Percentiles rank a stretch among this genome's conserved stretches.
These are phyloP conservation scores for Volucella bombylans DNA, from an alignment of 2,888 invertebrate genomes.

Conservation along the genomic window DNA sequence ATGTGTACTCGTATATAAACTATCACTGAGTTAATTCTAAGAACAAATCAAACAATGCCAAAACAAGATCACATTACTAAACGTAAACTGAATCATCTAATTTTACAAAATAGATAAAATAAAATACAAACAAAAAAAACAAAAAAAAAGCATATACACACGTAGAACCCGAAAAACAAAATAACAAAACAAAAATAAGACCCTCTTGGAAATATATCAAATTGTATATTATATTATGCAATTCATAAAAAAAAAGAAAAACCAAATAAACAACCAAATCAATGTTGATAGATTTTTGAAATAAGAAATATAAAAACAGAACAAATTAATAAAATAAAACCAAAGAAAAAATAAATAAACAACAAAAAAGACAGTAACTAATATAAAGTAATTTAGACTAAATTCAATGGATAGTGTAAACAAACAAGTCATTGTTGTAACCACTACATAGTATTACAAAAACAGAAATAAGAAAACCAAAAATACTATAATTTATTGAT, in stretches of 20 bases:
- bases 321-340: neutral
- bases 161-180: conserved; percentile 36
- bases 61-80: conserved; percentile 53
- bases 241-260: conserved; percentile 49
- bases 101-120: conserved; percentile 54
- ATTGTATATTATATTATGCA: conserved; percentile 67
- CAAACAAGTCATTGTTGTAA: conserved; percentile 69
- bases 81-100: conserved; percentile 55
- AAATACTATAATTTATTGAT: conserved; percentile 70
- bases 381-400: conserved; percentile 44
- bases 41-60: conserved; percentile 68
- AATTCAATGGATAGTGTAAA: conserved; percentile 53
- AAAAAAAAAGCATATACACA: conserved; percentile 57
- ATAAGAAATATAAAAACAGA: conserved; percentile 10
- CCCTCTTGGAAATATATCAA: conserved; percentile 52
- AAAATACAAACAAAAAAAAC: conserved; percentile 33
- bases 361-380: conserved; percentile 52
- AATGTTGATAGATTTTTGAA: conserved; percentile 38
- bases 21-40: conserved; percentile 41
- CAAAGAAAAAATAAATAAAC: conserved; percentile 2
- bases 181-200: conserved; percentile 20
- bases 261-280: conserved; percentile 9
- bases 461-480: conserved; percentile 19
- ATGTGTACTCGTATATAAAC: conserved; percentile 38
- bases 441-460: conserved; percentile 56